Evolutionary conservation across 2,113 vertebrate species (phyloP).

Genomic region (Aphyosemion australe): DNA sequence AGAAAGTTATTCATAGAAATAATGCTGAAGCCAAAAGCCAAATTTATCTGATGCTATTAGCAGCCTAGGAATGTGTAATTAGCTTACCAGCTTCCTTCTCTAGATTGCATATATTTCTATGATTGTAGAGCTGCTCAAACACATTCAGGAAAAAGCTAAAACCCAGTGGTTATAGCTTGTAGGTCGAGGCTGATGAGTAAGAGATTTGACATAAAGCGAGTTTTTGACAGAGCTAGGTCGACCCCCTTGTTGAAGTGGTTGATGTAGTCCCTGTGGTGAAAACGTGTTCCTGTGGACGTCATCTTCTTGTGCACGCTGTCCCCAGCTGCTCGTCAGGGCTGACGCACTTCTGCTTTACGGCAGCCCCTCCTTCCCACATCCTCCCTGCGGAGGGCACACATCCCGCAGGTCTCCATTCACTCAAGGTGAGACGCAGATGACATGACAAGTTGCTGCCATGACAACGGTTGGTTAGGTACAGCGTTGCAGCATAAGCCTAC

Average conservation of each 20-base stretch:
- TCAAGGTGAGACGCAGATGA: slow-evolving; percentile 76
- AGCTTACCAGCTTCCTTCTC: no score
- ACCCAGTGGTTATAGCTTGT: no score
- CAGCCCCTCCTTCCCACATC: slow-evolving; percentile 24
- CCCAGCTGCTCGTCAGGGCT: slow-evolving; percentile 60
- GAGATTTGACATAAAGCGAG: no score
- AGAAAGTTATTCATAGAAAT: background rate
- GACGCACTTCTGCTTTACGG: slow-evolving; percentile 65
- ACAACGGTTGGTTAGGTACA: slow-evolving; percentile 71
- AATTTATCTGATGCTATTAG: no score
- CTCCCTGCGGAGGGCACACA: slow-evolving; percentile 39
- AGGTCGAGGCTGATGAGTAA: background rate
- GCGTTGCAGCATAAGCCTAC: slow-evolving; percentile 56
- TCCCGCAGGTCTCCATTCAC: slow-evolving; percentile 72
- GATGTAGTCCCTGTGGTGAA: slow-evolving; percentile 47
- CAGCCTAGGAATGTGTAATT: no score
- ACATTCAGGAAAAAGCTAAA: no score
- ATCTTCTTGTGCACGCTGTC: slow-evolving; percentile 45
- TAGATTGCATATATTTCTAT: no score
- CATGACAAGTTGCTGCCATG: slow-evolving; percentile 76
- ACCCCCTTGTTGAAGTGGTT: slow-evolving; percentile 14
- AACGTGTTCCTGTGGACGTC: slow-evolving; percentile 39
- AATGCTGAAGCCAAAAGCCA: background rate
- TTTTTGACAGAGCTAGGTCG: slow-evolving; percentile 8
- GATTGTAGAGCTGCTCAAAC: no score